A percentile compares a stretch with the other conserved stretches of the same genome.
phyloP scores from a whole-genome alignment of 2,888 invertebrate species.

The Eurois occulta region DNA sequence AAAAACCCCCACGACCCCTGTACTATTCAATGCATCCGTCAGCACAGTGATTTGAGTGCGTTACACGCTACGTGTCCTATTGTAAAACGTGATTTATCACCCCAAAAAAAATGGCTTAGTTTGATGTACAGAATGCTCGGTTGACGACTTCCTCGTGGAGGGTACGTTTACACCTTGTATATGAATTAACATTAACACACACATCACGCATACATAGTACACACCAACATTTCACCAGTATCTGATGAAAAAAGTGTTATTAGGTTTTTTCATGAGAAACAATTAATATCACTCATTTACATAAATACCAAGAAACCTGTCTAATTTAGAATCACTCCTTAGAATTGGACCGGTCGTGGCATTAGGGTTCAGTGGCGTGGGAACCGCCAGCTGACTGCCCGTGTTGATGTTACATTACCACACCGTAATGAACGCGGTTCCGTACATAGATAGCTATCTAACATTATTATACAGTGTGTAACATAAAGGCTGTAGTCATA shows the following conservation, averaged over 20 bases:
- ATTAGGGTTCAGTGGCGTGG: conserved; percentile 18
- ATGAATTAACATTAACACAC: no score
- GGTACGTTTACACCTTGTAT: no score
- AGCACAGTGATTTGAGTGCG: no score
- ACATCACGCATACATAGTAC: no score
- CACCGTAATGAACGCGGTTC: conserved; percentile 28
- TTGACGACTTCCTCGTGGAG: no score
- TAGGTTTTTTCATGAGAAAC: background rate
- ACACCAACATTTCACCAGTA: background rate
- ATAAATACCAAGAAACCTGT: background rate
- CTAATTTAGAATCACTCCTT: background rate
- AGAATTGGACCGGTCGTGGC: background rate
- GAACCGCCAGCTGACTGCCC: conserved; percentile 46
- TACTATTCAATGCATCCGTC: no score
- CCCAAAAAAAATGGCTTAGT: no score
- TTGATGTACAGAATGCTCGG: no score
- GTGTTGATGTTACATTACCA: conserved; percentile 48
- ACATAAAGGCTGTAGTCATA: background rate
- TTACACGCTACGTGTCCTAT: no score
- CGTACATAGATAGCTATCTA: background rate
- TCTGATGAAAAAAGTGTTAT: background rate
- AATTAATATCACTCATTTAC: background rate
- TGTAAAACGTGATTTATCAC: no score
- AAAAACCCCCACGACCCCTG: no score
- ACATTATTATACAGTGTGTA: background rate